phyloP scores from a whole-genome alignment of 2,797 vertebrate species.

The Echeneis naucrates region DNA sequence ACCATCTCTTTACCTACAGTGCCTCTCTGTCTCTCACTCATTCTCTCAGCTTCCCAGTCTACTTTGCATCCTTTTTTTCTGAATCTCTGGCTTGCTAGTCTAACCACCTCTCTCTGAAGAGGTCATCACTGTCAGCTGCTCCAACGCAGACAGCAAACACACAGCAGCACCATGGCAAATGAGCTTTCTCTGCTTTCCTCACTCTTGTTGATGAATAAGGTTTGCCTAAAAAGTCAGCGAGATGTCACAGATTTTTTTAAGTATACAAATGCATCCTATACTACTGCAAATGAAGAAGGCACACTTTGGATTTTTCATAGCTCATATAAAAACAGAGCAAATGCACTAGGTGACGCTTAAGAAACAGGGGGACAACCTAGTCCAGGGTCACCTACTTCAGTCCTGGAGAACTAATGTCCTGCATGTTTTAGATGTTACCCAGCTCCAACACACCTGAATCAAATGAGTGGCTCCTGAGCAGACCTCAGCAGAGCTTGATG shows the following conservation, averaged over 20 bases:
- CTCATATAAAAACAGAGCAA: conserved; percentile 5
- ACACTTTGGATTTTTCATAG: conserved; percentile 3
- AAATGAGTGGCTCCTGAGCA: no score
- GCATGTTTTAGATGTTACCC: no score
- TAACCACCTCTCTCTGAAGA: neutral
- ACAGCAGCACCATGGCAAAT: neutral
- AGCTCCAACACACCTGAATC: no score
- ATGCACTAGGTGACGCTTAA: neutral
- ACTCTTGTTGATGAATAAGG: conserved; percentile 18
- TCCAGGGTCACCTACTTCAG: no score
- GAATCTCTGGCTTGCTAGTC: neutral
- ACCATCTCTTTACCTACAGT: conserved; percentile 11
- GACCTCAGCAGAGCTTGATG: no score
- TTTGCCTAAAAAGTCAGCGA: neutral
- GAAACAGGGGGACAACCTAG: neutral
- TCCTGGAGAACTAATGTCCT: no score
- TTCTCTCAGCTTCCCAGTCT: neutral
- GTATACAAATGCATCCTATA: conserved; percentile 4
- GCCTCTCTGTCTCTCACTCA: neutral
- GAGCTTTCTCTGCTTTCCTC: conserved; percentile 8
- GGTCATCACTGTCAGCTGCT: conserved; percentile 1
- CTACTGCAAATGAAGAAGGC: neutral
- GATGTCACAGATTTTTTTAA: neutral
- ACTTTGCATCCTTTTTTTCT: conserved; percentile 29
- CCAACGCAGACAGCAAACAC: neutral